Percentiles rank a stretch among this genome's conserved stretches.
Conservation (phyloP, 1,140 invertebrate species). For the Pogonus chalceus region DNA sequence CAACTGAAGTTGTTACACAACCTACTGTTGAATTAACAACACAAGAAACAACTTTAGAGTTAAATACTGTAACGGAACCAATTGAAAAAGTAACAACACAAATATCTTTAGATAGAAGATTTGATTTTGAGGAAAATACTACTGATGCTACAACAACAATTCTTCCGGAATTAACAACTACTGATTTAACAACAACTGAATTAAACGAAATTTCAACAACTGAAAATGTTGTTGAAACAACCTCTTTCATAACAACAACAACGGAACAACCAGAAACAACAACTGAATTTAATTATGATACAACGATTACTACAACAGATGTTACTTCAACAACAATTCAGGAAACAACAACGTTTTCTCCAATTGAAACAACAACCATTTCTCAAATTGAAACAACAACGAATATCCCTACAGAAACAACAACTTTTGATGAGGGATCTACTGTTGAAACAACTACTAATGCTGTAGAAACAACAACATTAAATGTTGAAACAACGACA, state of each 20-base stretch:
- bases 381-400: slow-evolving; percentile 9
- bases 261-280: slow-evolving; percentile 9
- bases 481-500: slow-evolving; percentile 10
- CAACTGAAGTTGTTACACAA: neutral
- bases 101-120: neutral
- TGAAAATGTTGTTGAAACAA: neutral
- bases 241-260: neutral
- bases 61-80: neutral
- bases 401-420: neutral
- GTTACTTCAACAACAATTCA: neutral
- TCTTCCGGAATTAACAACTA: neutral
- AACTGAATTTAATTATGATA: slow-evolving; percentile 1
- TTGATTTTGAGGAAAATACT: neutral
- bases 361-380: slow-evolving; percentile 3
- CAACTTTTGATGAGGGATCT: neutral
- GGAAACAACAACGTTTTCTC: slow-evolving; percentile 4
- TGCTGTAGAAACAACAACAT: slow-evolving; percentile 5
- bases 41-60: neutral
- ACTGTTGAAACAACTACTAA: neutral
- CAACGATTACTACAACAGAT: slow-evolving; percentile 9
- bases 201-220: neutral
- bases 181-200: neutral
- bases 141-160: neutral
- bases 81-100: neutral
- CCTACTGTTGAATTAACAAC: neutral